Base-by-base conservation (phyloP, 2,888 invertebrate species). In the Microplitis deprimator region DNA sequence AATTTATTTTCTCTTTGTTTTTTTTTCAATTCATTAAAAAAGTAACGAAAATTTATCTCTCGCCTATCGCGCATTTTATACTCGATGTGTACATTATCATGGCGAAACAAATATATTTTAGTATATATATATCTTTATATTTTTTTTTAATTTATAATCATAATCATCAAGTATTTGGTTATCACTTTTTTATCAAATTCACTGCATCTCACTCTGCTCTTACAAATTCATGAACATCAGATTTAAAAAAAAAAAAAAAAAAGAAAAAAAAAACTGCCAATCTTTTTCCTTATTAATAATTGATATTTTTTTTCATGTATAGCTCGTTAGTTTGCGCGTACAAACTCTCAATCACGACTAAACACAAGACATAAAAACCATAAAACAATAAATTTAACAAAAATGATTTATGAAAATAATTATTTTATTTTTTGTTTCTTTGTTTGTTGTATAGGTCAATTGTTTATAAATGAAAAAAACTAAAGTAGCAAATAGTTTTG, bases 21-120 rank as follows among this genome's bases (percentile, higher is more conserved):
- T 76, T 76, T 76, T 70, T 78, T n/a, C n/a, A 72, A 68, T 77
- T 72, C 75, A 71, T 73, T 77, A 83, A 81, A 79, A 79, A 81
- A 80, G 78, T 81, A 81, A 85, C 78, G 82, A 81, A 82, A 83
- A 83, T 77, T 78, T 81, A 77, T 80, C 77, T 74, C 71, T 70
- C 76, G 50, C 72, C 80, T 76, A 77, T 79, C 80, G 77, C 79
- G 77, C 67, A 59, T 77, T 78, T 77, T 74, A 72, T 72, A 60
- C 70, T 75, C 72, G 61, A 75, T 73, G 39, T 67, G 69, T 59
- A 73, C 50, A 50, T 50, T 50, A 50, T 50, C 13, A 50, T 72
- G 75, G 65, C 74, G 77, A 75, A 76, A 77, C 77, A 73, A 77
- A 64, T 64, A 71, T 68, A 38, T 29, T 39, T 29, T 29, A 29